Base-by-base conservation (phyloP, 2,797 vertebrate species). In the Oryzias sinensis region DNA sequence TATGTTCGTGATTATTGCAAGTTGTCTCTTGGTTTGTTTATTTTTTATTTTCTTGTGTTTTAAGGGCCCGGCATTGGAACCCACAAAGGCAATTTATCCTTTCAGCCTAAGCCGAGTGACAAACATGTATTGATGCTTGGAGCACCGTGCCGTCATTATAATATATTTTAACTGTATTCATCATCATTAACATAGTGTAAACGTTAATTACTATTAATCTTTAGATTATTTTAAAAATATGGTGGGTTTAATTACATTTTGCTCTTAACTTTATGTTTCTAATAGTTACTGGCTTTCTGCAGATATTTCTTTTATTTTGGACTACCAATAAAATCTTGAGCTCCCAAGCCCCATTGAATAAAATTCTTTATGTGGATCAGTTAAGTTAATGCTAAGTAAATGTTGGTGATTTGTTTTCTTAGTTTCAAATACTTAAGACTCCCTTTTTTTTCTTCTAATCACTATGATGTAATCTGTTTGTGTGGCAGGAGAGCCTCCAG, bases 401-500 rank as follows among this genome's bases (percentile, higher is more conserved):
- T 18, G 14, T 11, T 29, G 44, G 49, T 16, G 13, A 1, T 37
- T 25, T 0, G 0, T 24, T 41, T 42, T 17, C 4, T 24, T 41
- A 2, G 0, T 44, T 51, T 16, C 2, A 0, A 4, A 13, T 41
- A 17, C 5, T 11, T 27, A 42, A 33, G 18, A 18, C 18, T 18
- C 18, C 20, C 7, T 7, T 13, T 6, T 44, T 25, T 18, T 24
- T 42, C 20, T 48, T 0, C 47, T 73, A 22, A 74, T 18, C 14
- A 9, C 9, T 33, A 25, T 46, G 20, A 1, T 27, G 24, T 47
- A 42, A 5, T 60, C 44, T 55, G 4, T 84, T 73, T 74, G 17
- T 50, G 66, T 73, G 44, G 85, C 81, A 99, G 97, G 97, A 98
- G 83, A 94, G 76, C 74, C 92, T 99, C 67, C 96, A 98, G 82